Base-by-base conservation (phyloP, 2,113 vertebrate genomes). In the Etia nguti region DNA sequence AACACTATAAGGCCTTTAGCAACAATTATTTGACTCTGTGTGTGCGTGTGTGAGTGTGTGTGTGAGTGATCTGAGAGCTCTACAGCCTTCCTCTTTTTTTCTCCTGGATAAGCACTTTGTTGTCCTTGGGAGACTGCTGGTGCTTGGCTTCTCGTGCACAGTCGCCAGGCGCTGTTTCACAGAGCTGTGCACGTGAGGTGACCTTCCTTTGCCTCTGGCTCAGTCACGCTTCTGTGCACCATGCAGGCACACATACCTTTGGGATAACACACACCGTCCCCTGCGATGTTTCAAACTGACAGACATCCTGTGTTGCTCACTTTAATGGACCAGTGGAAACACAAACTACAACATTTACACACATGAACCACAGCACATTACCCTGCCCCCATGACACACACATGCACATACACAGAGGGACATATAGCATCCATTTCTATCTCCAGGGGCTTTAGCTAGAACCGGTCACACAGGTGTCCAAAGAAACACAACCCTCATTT, bases 81-180 rank as follows among this genome's bases (percentile, higher is more conserved):
- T 79, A 87, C 50, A 80, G 89, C 92, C 88, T 88, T 86, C 81
- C 86, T 84, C 80, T 89, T 89, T 90, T 92, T 94, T 92, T 81
- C 88, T 85, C 92, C 90, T 92, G 86, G 88, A 94, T 95, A 95
- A 95, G 94, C 95, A 95, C 92, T 95, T 95, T 95, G 94, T 95
- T 94, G 95, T 95, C 95, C 95, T 95, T 95, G 95, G 81, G 91
- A 95, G 94, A 91, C 94, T 92, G 93, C 94, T 94, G 93, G 94
- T 94, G 92, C 94, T 94, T 89, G 88, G 94, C 95, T 93, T 83
- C 93, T 91, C 79, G 68, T 82, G 94, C 94, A 93, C 90, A 80
- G 80, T 91, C 75, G 31, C 92, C 82, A 89, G 90, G 91, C 89
- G 52, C 90, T 88, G 86, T 94, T 95, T 90, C 92, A 90, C 90